Evolutionary conservation across 1,140 invertebrate species (phyloP).

Genomic region (Lerema accius): DNA sequence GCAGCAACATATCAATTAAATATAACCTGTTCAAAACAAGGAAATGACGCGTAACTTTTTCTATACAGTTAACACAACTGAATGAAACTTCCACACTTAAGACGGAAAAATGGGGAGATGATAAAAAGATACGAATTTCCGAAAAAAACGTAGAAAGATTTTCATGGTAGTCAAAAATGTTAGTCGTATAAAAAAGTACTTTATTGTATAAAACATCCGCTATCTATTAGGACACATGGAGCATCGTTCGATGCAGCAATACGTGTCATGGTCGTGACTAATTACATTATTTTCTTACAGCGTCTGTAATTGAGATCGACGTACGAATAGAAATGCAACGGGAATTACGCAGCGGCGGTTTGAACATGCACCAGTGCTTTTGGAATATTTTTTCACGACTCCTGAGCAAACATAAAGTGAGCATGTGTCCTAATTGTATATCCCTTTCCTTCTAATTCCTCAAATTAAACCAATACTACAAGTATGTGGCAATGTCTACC

Average conservation of each 20-base stretch:
- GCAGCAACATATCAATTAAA: too few species aligned
- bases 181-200: too few species aligned
- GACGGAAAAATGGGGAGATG: too few species aligned
- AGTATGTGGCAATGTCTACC: conserved; percentile 37
- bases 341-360: conserved; percentile 15
- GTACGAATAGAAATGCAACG: conserved; percentile 19
- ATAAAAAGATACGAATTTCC: too few species aligned
- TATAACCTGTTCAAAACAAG: too few species aligned
- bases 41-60: too few species aligned
- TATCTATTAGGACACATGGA: neutral
- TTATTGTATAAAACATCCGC: too few species aligned
- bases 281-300: conserved; percentile 31
- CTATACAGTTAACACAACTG: too few species aligned
- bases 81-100: too few species aligned
- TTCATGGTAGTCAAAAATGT: too few species aligned
- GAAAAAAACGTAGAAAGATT: too few species aligned
- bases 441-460: conserved; percentile 38
- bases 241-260: neutral
- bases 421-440: conserved; percentile 52
- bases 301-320: conserved; percentile 24
- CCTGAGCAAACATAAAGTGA: conserved; percentile 57
- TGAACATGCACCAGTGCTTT: conserved; percentile 46
- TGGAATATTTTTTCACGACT: conserved; percentile 51
- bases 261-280: conserved; percentile 23
- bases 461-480: conserved; percentile 39